These are phyloP conservation scores for Forficula auricularia DNA, from an alignment of 1,140 invertebrate genomes.

Conservation along the genomic window DNA sequence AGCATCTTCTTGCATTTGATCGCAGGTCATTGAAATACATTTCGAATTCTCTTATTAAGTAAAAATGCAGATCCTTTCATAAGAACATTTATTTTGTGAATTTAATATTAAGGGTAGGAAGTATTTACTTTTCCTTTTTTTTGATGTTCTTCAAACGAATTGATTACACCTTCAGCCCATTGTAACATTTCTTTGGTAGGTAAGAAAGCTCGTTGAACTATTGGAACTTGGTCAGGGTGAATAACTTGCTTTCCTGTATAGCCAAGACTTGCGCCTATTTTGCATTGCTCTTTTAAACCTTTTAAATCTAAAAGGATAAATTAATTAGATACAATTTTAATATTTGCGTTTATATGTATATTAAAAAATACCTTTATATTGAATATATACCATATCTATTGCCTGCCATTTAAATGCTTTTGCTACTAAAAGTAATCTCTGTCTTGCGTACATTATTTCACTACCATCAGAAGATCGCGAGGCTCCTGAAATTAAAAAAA, in stretches of 20 bases:
- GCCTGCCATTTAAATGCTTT: constrained; percentile 51
- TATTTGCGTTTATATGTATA: neutral
- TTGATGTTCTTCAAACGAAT: constrained; percentile 41
- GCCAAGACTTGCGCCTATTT: constrained; percentile 42
- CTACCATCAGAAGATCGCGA: constrained; percentile 33
- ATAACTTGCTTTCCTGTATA: constrained; percentile 58
- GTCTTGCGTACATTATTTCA: constrained; percentile 44
- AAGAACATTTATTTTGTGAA: no score
- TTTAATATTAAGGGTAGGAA: no score
- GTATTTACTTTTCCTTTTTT: constrained; percentile 36
- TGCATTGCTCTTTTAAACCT: constrained; percentile 28
- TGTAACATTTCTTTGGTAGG: constrained; percentile 35
- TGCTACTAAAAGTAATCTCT: constrained; percentile 42
- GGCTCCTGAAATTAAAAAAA: constrained; percentile 28
- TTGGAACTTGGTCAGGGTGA: constrained; percentile 43
- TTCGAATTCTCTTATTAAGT: no score
- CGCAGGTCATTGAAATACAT: no score
- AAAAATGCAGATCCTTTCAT: no score
- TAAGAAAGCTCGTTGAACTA: constrained; percentile 42
- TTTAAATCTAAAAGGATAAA: constrained; percentile 22
- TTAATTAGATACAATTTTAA: neutral
- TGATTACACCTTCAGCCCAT: constrained; percentile 43
- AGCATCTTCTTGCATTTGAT: no score
- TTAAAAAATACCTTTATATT: constrained; percentile 37
- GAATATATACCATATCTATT: constrained; percentile 54